Evolutionary conservation across 2,113 vertebrate genomes (phyloP).

Genomic region (Sylvicapra grimmia): DNA sequence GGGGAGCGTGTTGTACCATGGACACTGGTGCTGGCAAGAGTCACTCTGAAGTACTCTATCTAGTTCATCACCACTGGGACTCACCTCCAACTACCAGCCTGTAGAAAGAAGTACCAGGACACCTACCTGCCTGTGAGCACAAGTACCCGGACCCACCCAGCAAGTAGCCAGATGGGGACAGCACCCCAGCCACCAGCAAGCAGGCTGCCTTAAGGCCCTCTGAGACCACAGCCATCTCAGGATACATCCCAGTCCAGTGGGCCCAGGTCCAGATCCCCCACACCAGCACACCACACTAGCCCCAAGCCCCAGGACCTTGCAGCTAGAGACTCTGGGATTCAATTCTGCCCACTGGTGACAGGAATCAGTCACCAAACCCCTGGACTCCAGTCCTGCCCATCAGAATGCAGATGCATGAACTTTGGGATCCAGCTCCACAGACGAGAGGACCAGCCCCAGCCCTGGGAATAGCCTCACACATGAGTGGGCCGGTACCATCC

Average conservation of each 20-base stretch:
- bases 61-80: not conserved
- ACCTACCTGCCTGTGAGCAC: not conserved
- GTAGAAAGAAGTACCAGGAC: not conserved
- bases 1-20: not conserved
- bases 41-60: not conserved
- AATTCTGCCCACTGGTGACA: not conserved
- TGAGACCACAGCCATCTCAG: not conserved
- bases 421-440: not conserved
- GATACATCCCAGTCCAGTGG: not conserved
- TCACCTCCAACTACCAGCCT: not conserved
- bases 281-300: not conserved
- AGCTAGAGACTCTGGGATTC: not conserved
- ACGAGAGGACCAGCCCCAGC: not conserved
- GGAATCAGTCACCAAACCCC: not conserved
- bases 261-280: not conserved
- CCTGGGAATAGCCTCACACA: not conserved
- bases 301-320: not conserved
- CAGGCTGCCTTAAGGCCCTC: not conserved
- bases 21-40: not conserved
- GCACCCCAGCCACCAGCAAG: not conserved
- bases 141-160: not conserved
- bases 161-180: not conserved
- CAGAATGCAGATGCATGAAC: not conserved
- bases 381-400: not conserved
- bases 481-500: not conserved